Evolutionary conservation across 1,140 invertebrate species (phyloP), one percentile per base, ranked within the genome.

Genomic region (Drosophila grimshawi): DNA sequence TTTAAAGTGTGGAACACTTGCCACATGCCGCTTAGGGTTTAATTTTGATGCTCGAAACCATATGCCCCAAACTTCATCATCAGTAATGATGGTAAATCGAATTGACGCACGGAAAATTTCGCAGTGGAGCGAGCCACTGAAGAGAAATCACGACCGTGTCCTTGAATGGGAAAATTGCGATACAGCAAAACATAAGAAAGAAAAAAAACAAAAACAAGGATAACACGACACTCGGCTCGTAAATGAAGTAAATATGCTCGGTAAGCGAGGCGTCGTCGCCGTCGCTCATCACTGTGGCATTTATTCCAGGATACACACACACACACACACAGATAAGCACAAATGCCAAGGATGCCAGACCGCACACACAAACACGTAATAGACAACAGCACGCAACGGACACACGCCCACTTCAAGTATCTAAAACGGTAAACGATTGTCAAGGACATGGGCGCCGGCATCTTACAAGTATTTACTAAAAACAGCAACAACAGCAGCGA

Each of bases 401-500:
- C 6, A 29, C 10, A 45, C 49, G 5, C 37, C 62, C 51, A 78
- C 59, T 68, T 63, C 64, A 46, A 46, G 7, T 75, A 32, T 57
- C 48, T 49, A n/a, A 49, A 46, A 33, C 37, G 53, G 66, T 64
- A 74, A 85, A 74, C 76, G 72, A 71, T 68, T 88, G 71, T 89
- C 85, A 88, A 88, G 80, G 83, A 89, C 85, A 77, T 89, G 77
- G 80, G 83, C 80, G 77, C 80, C 85, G 80, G 77, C 27, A 63
- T 72, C 67, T 65, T 48, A 52, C 10, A 19, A 52, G 66, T 83
- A 88, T 88, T 86, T 78, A 80, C 77, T 52, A 71, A 78, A 82
- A 78, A 78, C 63, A 81, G 33, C 48, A 49, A 10, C 35, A 37
- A 46, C 10, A 37, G 27, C 4, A 43, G 10, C 3, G 5, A 3